Evolutionary conservation across 2,113 vertebrate genomes (phyloP).

Genomic region (Mormoops blainvillei): DNA sequence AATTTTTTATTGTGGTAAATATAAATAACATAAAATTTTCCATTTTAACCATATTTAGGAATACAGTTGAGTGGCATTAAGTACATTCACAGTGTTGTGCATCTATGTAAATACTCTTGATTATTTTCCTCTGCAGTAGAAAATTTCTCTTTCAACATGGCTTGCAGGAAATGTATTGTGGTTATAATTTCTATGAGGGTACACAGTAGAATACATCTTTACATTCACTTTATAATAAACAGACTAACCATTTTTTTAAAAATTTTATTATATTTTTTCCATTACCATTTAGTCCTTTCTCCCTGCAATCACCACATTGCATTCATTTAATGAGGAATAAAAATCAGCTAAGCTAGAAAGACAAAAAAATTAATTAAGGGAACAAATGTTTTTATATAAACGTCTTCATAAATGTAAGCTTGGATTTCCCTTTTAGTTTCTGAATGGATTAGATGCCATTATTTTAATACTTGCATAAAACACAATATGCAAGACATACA

Average conservation of each 20-base stretch:
- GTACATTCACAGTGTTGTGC: neutral
- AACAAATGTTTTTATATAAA: neutral
- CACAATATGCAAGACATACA: neutral
- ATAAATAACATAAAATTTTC: neutral
- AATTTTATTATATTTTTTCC: no score
- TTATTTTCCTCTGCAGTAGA: neutral
- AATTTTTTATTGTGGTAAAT: neutral
- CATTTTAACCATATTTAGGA: neutral
- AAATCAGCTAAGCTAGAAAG: neutral
- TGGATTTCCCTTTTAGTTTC: neutral
- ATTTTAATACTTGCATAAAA: neutral
- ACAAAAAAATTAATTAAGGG: neutral
- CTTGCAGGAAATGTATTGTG: neutral
- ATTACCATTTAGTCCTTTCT: no score
- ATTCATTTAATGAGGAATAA: neutral
- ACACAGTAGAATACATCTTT: neutral
- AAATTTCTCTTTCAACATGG: neutral
- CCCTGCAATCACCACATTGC: no score
- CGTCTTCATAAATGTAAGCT: neutral
- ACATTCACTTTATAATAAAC: neutral
- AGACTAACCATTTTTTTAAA: neutral
- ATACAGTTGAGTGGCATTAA: neutral
- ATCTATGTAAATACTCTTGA: neutral
- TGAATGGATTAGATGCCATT: neutral
- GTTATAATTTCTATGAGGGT: neutral